These are phyloP conservation scores for Leptinotarsa texana DNA, from an alignment of 1,140 invertebrate species.

Conservation along the genomic window DNA sequence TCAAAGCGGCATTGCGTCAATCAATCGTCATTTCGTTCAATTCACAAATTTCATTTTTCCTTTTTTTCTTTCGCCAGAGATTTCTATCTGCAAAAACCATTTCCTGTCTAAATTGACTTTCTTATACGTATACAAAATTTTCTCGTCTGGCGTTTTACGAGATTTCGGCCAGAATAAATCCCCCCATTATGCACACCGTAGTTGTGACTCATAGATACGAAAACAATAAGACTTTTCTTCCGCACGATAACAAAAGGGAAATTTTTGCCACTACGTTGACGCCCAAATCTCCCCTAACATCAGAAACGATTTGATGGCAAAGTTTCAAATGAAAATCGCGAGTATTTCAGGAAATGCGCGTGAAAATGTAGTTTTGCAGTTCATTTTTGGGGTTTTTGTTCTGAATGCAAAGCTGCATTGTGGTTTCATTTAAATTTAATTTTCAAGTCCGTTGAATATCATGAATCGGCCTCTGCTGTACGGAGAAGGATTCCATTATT, in stretches of 20 bases:
- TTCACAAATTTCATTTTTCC: too few species aligned
- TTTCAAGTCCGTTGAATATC: not conserved
- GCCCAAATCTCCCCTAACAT: not conserved
- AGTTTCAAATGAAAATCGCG: not conserved
- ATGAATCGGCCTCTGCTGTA: not conserved
- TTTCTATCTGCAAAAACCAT: too few species aligned
- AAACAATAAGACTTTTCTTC: not conserved
- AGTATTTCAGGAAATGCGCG: not conserved
- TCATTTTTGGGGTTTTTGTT: not conserved
- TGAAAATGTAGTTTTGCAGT: slow-evolving; percentile 3
- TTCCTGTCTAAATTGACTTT: too few species aligned
- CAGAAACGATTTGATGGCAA: slow-evolving; percentile 1
- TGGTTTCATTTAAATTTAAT: slow-evolving; percentile 9
- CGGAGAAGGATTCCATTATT: not conserved
- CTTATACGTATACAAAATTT: too few species aligned
- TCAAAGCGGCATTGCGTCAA: too few species aligned
- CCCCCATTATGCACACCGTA: not conserved
- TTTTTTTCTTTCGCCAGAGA: too few species aligned
- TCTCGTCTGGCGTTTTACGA: too few species aligned
- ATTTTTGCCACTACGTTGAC: not conserved
- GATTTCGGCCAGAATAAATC: too few species aligned
- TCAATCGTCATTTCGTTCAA: too few species aligned
- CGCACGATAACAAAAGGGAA: too few species aligned
- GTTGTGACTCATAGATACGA: not conserved
- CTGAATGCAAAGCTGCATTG: not conserved